phyloP scores from a whole-genome alignment of 2,113 vertebrate species.

The Tetrao urogallus region DNA sequence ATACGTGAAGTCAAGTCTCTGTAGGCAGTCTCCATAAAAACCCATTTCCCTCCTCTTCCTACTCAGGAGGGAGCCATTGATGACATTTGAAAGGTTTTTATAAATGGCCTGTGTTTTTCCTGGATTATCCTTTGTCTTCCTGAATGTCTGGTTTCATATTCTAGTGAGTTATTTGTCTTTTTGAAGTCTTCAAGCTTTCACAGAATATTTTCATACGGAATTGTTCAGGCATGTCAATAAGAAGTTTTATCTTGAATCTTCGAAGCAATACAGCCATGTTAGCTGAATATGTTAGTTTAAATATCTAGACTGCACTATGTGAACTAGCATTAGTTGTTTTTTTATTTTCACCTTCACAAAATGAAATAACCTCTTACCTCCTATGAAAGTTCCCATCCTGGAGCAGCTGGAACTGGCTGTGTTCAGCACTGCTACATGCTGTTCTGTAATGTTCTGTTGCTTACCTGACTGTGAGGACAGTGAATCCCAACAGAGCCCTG shows the following conservation, averaged over 20 bases:
- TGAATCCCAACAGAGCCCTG: too few relatives aligned
- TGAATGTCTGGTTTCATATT: not conserved
- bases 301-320: not conserved
- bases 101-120: not conserved
- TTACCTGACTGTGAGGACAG: not conserved
- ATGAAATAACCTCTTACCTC: not conserved
- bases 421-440: not conserved
- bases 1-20: rapidly evolving
- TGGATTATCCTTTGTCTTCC: not conserved
- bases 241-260: not conserved
- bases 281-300: not conserved
- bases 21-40: not conserved
- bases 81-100: not conserved
- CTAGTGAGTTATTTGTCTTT: not conserved
- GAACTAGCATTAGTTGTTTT: not conserved
- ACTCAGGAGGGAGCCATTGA: not conserved
- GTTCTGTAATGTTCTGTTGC: not conserved
- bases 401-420: not conserved
- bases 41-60: not conserved
- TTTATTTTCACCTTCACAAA: not conserved
- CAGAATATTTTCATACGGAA: not conserved
- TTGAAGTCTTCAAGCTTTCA: not conserved
- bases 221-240: conserved; percentile 25
- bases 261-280: not conserved
- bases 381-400: not conserved